phyloP scores from a whole-genome alignment of 2,113 vertebrate species.

The Nymphicus hollandicus region DNA sequence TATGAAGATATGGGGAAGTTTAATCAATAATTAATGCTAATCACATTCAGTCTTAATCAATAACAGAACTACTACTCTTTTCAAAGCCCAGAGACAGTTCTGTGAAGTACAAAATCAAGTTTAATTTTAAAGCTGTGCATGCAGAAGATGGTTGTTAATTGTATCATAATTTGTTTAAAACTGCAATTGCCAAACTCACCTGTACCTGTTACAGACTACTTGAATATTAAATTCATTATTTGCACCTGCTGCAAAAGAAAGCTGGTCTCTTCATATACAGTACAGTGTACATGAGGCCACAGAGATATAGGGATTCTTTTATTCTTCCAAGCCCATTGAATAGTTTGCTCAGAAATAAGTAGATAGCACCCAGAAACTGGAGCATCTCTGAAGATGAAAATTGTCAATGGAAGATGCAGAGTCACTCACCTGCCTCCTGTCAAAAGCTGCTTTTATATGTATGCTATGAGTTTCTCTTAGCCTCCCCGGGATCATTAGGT shows the following conservation, averaged over 20 bases:
- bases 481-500: background rate
- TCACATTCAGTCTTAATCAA: slow-evolving; percentile 25
- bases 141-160: slow-evolving; percentile 11
- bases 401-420: background rate
- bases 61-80: slow-evolving; percentile 22
- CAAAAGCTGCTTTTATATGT: background rate
- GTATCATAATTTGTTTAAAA: slow-evolving; percentile 28
- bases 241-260: background rate
- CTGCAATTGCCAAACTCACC: background rate
- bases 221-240: background rate
- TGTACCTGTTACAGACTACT: background rate
- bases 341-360: background rate
- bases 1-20: slow-evolving; percentile 28
- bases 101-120: slow-evolving; percentile 12
- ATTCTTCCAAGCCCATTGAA: background rate
- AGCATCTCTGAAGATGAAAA: background rate
- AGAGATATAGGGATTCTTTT: background rate
- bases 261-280: background rate
- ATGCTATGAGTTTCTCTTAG: background rate
- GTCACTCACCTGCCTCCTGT: background rate
- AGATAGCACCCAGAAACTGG: background rate
- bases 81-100: background rate
- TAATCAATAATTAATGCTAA: slow-evolving; percentile 57
- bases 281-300: background rate
- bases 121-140: slow-evolving; percentile 21